Evolutionary conservation across 2,113 vertebrate genomes (phyloP).

Genomic region (Papio anubis): DNA sequence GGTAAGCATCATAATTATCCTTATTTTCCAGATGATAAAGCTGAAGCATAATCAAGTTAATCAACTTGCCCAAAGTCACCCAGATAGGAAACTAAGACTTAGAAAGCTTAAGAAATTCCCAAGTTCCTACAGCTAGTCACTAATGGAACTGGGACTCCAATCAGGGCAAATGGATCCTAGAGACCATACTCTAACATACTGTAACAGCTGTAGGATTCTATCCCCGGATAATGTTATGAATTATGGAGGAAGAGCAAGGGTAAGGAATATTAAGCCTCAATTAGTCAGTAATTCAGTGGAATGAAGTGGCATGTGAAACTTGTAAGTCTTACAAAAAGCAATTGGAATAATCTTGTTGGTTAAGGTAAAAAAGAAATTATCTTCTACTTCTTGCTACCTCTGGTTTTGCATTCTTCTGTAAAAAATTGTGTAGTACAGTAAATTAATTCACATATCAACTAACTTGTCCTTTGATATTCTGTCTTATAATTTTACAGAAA

Average conservation of each 20-base stretch:
- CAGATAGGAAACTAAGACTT: background rate
- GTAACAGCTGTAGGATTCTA: background rate
- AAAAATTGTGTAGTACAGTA: background rate
- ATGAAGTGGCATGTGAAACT: background rate
- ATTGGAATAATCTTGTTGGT: background rate
- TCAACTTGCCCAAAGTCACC: background rate
- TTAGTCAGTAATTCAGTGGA: background rate
- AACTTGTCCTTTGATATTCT: background rate
- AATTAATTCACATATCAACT: background rate
- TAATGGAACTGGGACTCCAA: background rate
- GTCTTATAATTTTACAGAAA: slow-evolving; percentile 76
- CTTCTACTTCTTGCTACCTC: background rate
- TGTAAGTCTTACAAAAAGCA: background rate
- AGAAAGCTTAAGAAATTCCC: background rate
- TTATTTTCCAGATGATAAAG: background rate
- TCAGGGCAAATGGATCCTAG: background rate
- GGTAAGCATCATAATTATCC: background rate
- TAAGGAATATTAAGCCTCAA: background rate
- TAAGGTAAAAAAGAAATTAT: background rate
- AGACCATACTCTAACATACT: background rate
- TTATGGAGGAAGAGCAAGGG: background rate
- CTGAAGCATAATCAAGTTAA: background rate
- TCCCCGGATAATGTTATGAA: background rate
- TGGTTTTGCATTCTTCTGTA: background rate
- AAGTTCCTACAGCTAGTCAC: background rate